Conservation (phyloP, 1,140 invertebrate genomes). For the Chlorops oryzae region DNA sequence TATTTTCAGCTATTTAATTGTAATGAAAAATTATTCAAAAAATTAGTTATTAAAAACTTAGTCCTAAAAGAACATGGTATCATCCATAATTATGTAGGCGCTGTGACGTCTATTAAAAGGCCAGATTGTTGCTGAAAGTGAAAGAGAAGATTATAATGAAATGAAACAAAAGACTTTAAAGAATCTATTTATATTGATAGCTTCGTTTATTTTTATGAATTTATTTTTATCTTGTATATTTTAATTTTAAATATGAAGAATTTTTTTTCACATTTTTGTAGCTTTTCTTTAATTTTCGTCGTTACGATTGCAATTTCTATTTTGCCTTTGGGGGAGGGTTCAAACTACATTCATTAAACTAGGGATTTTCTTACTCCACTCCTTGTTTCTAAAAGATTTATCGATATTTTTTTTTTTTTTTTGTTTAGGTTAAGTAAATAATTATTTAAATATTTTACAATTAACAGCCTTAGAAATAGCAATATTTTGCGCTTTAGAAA, state of each 20-base stretch:
- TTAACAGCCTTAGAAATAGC: conserved; percentile 48
- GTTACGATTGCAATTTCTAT: no score
- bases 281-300: conserved; percentile 12
- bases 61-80: no score
- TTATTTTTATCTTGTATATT: not conserved
- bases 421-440: conserved; percentile 17
- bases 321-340: no score
- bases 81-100: conserved; percentile 39
- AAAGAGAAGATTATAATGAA: conserved; percentile 13
- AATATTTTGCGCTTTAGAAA: no score
- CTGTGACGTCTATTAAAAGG: conserved; percentile 29
- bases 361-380: conserved; percentile 18
- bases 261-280: conserved; percentile 36
- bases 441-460: conserved; percentile 33
- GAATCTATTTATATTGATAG: not conserved
- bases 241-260: conserved; percentile 8
- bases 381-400: conserved; percentile 17
- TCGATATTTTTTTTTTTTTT: conserved; percentile 25
- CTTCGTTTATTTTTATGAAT: not conserved
- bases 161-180: not conserved
- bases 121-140: conserved; percentile 27
- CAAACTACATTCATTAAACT: no score
- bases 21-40: no score
- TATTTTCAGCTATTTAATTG: no score
- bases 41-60: no score